Evolutionary conservation across 2,797 vertebrate species (phyloP), one percentile per base, ranked within the genome.

Genomic region (Alfaro cultratus): DNA sequence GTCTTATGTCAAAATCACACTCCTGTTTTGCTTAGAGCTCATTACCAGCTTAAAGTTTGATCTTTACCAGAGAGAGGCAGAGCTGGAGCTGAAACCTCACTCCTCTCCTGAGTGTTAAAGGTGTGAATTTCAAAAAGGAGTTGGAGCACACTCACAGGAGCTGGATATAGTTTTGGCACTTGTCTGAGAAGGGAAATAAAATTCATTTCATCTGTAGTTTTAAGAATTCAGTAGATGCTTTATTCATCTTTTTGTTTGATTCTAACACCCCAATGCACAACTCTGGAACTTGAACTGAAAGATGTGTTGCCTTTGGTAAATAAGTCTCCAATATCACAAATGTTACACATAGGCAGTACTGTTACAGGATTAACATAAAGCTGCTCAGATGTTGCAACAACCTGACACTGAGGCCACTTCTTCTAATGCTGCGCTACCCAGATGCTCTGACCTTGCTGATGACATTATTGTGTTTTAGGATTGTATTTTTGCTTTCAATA

Each of bases 21-120:
- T 82, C 79, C 80, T 83, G 88, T 81, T 86, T 84, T 26, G 34
- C 23, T 5, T 60, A 76, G 81, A 87, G 83, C 81, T 88, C 80
- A 92, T 92, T 87, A 87, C 51, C 74, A 73, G 76, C 39, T 68
- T 87, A 90, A 90, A 80, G 77, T 85, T 76, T 39, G 21, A 75
- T 74, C 79, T 85, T 86, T 72, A 43, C 79, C 36, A 23, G 8
- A 77, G 23, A 79, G 68, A 76, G 76, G 77, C 7, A 29, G 64
- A 62, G 80, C 15, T n/a, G 29, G 41, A 74, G 78, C 60, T 78
- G 72, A 80, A 84, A 81, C 74, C 73, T 23, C 49, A 72, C 74
- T 75, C 73, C 41, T 29, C 70, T 31, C 23, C 29, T 26, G 73
- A 78, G 51, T 23, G 29, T 11, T 15, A 16, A 41, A 5, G 3